Base-by-base conservation (phyloP, 1,140 invertebrate species). In the Drosophila tristis region DNA sequence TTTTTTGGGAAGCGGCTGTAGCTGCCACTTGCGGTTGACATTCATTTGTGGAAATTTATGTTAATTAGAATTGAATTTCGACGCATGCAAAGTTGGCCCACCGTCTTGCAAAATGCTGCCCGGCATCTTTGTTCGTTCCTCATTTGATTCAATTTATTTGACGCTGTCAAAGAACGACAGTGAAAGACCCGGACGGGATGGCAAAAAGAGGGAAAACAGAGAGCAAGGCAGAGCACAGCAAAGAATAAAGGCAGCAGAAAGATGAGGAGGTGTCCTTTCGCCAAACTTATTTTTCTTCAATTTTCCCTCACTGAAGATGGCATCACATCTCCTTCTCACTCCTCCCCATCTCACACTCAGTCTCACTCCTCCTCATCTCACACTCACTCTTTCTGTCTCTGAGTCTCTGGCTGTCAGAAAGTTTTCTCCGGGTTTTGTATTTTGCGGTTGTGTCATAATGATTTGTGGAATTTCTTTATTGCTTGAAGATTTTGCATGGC, bases 51-150 rank as follows among this genome's bases (percentile, higher is more conserved):
- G 62, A 89, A 89, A 89, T 89, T 89, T 89, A 89, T 89, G 84
- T 89, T 89, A 89, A 89, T 89, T 89, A 89, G 76, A 89, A 89
- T 89, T 90, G 84, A 89, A 90, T 89, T 89, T 89, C 76, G 68
- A 84, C 74, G 76, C 80, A 84, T 84, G 80, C 84, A 90, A 90
- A 90, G 67, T 77, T 84, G 70, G 57, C 53, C 61, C 62, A 15
- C 57, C 47, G 50, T 62, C 43, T 25, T 13, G 20, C 20, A 20
- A 20, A 20, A 20, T 20, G 55, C 39, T 63, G 59, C 67, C 44
- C 64, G 62, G 20, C 61, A 62, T 47, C 47, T 62, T 47, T 35
- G 56, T 53, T 66, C 68, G 66, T 72, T 84, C 79, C 75, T 76
- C 49, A 62, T 89, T 87, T 87, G 85, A 87, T 87, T 87, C 84